Conservation (phyloP, 2,113 vertebrate genomes). For the Pachycephala philippinensis region DNA sequence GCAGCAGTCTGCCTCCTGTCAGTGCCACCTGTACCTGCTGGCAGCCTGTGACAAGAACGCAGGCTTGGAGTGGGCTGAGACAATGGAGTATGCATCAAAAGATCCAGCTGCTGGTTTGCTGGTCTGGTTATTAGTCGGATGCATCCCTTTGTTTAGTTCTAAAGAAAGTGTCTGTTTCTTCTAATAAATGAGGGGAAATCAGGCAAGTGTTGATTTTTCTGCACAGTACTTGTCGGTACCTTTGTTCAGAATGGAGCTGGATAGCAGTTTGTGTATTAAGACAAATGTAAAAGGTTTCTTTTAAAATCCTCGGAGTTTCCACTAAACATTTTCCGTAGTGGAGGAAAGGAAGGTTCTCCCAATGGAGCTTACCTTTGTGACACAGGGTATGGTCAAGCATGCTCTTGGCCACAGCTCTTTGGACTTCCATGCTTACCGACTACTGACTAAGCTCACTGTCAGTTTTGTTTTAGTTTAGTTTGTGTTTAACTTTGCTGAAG, state of each 20-base stretch:
- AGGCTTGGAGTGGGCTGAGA: neutral
- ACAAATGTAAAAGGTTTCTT: neutral
- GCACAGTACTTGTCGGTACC: accelerated
- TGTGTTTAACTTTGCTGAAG: neutral
- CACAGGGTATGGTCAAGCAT: neutral
- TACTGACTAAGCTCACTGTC: accelerated
- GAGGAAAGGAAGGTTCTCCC: neutral
- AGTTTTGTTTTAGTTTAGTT: neutral
- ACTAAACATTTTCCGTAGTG: accelerated
- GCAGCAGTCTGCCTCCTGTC: neutral
- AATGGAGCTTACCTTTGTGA: neutral
- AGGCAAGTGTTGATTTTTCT: neutral
- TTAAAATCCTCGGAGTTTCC: neutral
- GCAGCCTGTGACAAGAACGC: neutral
- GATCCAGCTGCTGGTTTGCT: neutral
- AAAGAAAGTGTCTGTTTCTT: neutral
- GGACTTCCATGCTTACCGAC: neutral
- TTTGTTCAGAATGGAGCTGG: neutral
- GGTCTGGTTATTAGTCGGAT: neutral
- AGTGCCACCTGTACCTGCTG: neutral
- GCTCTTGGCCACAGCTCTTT: neutral
- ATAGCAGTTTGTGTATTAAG: neutral
- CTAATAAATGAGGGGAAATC: neutral
- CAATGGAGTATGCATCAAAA: neutral
- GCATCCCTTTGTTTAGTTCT: neutral